Conservation (phyloP, 2,113 vertebrate species). For the Myocastor coypus region DNA sequence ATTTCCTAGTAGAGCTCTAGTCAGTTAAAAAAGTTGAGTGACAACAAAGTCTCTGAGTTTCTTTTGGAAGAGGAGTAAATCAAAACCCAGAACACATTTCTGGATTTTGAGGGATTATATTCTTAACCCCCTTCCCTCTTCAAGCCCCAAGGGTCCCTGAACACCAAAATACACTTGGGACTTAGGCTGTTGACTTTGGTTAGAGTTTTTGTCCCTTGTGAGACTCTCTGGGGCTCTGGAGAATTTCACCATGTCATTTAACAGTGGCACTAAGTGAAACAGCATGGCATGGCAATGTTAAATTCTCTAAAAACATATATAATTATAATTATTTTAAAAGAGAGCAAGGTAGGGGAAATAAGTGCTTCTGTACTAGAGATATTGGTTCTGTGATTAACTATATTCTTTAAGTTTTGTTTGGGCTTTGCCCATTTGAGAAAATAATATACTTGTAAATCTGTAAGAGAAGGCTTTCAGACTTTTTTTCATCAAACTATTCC, state of each 20-base stretch:
- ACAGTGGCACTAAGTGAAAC: not conserved
- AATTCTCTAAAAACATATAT: not conserved
- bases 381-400: not conserved
- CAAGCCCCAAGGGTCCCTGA: not conserved
- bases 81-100: not conserved
- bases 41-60: not conserved
- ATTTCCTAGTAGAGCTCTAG: not conserved
- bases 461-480: not conserved
- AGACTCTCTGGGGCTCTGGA: not conserved
- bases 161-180: not conserved
- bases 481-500: not conserved
- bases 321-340: not conserved
- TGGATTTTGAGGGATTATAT: not conserved
- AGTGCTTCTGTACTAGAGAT: not conserved
- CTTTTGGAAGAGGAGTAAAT: not conserved
- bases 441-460: constrained; percentile 5
- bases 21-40: not conserved
- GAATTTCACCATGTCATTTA: not conserved
- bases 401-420: constrained; percentile 27
- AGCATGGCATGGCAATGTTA: not conserved
- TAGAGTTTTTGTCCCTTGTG: not conserved
- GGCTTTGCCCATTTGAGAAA: not conserved
- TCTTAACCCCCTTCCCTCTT: not conserved
- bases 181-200: not conserved
- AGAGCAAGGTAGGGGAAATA: not conserved